Evolutionary conservation across 2,888 invertebrate genomes (phyloP).

Genomic region (Micoletzkya japonica): DNA sequence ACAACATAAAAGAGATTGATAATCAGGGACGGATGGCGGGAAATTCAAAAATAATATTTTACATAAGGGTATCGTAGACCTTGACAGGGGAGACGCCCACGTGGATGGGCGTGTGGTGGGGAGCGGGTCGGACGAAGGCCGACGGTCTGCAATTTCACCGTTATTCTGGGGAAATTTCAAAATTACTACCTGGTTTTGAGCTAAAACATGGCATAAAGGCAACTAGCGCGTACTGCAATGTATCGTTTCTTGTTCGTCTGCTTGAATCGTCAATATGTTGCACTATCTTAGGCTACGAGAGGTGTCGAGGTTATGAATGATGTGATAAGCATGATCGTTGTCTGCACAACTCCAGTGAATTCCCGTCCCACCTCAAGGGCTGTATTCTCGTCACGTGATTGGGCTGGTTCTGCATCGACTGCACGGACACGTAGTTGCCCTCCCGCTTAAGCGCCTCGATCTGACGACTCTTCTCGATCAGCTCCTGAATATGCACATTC

Average conservation of each 20-base stretch:
- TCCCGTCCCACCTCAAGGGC: too few species aligned
- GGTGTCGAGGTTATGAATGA: not conserved
- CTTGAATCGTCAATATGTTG: not conserved
- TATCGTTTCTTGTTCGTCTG: not conserved
- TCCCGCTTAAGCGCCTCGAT: conserved; percentile 63
- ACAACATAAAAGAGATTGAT: too few species aligned
- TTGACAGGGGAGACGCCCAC: conserved; percentile 45
- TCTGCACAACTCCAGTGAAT: too few species aligned
- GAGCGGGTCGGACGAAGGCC: conserved; percentile 51
- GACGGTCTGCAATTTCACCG: too few species aligned
- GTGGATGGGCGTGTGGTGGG: conserved; percentile 34
- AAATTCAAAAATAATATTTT: conserved; percentile 19
- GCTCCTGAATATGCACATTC: conserved; percentile 57
- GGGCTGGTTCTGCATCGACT: not conserved
- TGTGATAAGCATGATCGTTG: too few species aligned
- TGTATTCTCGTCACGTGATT: conserved; percentile 4
- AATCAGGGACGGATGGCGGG: not conserved
- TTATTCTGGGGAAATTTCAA: not conserved
- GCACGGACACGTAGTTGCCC: not conserved
- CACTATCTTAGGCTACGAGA: not conserved
- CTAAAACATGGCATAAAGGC: too few species aligned
- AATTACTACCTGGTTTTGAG: too few species aligned
- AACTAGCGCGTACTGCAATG: not conserved
- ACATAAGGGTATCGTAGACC: conserved; percentile 55
- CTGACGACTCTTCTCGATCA: conserved; percentile 63